Conservation (phyloP, 2,113 vertebrate species). For the Grantiella picta region DNA sequence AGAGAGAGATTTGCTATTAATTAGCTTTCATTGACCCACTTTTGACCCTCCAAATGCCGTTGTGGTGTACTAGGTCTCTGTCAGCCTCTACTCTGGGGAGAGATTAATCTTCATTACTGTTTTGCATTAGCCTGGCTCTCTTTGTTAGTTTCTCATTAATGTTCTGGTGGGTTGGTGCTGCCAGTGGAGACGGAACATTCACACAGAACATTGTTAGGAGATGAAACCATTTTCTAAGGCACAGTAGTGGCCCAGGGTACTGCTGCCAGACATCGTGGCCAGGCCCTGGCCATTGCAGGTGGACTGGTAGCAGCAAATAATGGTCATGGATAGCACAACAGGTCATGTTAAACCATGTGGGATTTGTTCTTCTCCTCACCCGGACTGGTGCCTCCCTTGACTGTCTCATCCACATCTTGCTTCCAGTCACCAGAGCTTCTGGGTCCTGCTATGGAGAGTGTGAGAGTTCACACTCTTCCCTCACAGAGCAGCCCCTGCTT, state of each 20-base stretch:
- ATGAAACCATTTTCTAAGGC: not conserved
- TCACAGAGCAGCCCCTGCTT: not conserved
- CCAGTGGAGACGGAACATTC: not conserved
- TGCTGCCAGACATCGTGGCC: not conserved
- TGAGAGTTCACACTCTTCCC: not conserved
- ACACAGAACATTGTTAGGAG: not conserved
- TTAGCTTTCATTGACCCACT: constrained; percentile 35
- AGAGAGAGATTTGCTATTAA: constrained; percentile 32
- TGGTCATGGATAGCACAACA: not conserved
- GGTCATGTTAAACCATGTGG: not conserved
- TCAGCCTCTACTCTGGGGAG: not conserved
- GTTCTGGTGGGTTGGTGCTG: not conserved
- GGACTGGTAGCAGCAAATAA: not conserved
- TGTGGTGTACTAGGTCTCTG: not conserved
- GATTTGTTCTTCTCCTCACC: not conserved
- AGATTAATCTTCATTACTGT: constrained; percentile 39
- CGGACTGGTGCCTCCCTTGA: not conserved
- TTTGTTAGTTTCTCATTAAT: not conserved
- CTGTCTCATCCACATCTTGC: rapidly evolving
- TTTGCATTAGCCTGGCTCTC: not conserved
- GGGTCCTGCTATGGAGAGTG: not conserved
- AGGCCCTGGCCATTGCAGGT: not conserved
- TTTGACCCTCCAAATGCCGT: constrained; percentile 17
- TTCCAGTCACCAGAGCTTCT: not conserved
- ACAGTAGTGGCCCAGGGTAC: not conserved